These are phyloP conservation scores for Ips nitidus DNA, from an alignment of 1,140 invertebrate species.

Conservation along the genomic window DNA sequence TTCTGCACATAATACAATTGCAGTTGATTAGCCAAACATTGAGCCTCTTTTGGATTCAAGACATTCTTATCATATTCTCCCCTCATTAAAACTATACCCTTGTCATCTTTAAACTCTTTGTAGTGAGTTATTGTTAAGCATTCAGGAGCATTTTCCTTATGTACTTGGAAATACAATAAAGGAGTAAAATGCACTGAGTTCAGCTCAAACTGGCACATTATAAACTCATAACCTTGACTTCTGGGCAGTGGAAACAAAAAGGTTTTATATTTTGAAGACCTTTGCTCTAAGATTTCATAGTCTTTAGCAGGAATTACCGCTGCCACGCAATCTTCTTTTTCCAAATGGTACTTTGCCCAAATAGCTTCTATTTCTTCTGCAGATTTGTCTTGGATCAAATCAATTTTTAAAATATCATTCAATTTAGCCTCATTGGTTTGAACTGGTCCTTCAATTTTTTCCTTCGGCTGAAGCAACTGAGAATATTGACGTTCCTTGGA, in stretches of 20 bases:
- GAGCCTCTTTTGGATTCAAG: conserved; percentile 74
- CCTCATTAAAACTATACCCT: conserved; percentile 82
- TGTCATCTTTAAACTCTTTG: conserved; percentile 73
- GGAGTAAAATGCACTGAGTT: conserved; percentile 85
- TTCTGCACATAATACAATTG: conserved; percentile 80
- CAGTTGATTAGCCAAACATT: conserved; percentile 82
- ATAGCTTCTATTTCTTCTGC: conserved; percentile 74
- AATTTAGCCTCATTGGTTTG: conserved; percentile 59
- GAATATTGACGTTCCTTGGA: conserved; percentile 50
- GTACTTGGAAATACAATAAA: conserved; percentile 81
- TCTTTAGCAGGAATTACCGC: conserved; percentile 66
- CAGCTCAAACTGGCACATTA: conserved; percentile 74
- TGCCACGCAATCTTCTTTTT: conserved; percentile 71
- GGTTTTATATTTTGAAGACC: conserved; percentile 62
- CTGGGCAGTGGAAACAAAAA: conserved; percentile 84
- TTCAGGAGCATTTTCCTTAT: conserved; percentile 90
- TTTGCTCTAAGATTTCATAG: conserved; percentile 62
- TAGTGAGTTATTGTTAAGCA: conserved; percentile 84
- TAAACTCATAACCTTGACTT: conserved; percentile 85
- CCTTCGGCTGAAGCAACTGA: conserved; percentile 60
- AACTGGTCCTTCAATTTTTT: conserved; percentile 43
- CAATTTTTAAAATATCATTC: conserved; percentile 76
- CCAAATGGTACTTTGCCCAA: conserved; percentile 79
- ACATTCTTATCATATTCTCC: conserved; percentile 87
- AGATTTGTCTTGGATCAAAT: conserved; percentile 72